Percentiles rank a stretch among this genome's conserved stretches.
Conservation (phyloP, 2,797 vertebrate species). For the Cebuella pygmaea region DNA sequence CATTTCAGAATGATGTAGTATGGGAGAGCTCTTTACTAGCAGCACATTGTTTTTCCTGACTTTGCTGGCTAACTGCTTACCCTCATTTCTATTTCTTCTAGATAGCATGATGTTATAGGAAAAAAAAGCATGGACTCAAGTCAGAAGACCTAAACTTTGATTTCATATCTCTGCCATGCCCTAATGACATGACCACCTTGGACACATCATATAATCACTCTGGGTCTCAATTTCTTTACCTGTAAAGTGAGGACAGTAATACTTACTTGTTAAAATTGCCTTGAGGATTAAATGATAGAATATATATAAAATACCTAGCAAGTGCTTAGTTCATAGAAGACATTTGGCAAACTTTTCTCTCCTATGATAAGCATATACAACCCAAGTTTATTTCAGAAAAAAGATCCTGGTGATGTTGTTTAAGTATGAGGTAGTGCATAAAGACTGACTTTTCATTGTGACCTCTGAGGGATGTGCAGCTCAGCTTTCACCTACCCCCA, state of each 20-base stretch:
- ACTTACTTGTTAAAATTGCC: slow-evolving; percentile 14
- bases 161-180: background rate
- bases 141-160: slow-evolving; percentile 15
- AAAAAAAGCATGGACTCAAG: background rate
- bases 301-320: background rate
- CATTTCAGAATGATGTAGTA: background rate
- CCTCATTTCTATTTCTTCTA: background rate
- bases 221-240: slow-evolving; percentile 33
- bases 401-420: background rate
- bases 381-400: background rate
- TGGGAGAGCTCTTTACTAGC: background rate
- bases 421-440: background rate
- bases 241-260: background rate
- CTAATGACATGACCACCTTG: background rate
- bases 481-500: background rate
- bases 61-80: background rate
- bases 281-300: background rate
- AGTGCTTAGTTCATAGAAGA: background rate
- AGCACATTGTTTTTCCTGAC: background rate
- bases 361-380: background rate
- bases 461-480: background rate
- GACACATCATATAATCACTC: background rate
- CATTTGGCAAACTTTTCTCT: background rate
- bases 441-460: background rate
- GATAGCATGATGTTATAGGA: background rate